A percentile compares a stretch with the other conserved stretches of the same genome.
phyloP scores from a whole-genome alignment of 2,888 invertebrate genomes.

The Melieria picta region DNA sequence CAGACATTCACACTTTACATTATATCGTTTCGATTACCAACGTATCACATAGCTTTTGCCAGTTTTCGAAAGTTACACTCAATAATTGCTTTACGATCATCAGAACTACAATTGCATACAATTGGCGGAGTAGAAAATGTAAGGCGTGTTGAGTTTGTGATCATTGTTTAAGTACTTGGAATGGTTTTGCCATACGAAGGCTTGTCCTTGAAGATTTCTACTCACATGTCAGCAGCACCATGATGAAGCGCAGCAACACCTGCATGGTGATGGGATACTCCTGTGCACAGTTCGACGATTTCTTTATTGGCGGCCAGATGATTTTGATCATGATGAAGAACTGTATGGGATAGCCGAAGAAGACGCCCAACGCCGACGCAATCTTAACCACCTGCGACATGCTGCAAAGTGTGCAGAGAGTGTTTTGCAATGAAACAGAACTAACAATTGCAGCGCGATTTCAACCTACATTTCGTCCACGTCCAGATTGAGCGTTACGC shows the following conservation, averaged over 20 bases:
- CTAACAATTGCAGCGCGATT: background rate
- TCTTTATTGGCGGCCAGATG: constrained; percentile 81
- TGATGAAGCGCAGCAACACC: constrained; percentile 74
- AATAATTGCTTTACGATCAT: no score
- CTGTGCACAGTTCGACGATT: constrained; percentile 69
- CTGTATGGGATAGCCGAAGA: constrained; percentile 94
- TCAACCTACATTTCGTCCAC: constrained; percentile 55
- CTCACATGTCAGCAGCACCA: constrained; percentile 89
- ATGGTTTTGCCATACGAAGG: no score
- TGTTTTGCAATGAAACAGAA: background rate
- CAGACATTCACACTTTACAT: no score
- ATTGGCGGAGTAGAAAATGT: no score
- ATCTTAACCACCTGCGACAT: constrained; percentile 83
- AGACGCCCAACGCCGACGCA: constrained; percentile 84
- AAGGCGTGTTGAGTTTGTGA: no score
- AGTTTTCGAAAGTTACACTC: no score
- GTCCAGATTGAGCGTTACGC: constrained; percentile 88
- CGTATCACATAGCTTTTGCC: no score
- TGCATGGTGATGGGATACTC: constrained; percentile 73
- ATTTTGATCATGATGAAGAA: constrained; percentile 94
- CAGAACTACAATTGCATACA: no score
- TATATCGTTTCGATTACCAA: no score
- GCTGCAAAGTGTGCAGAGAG: constrained; percentile 66
- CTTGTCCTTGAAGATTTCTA: constrained; percentile 47
- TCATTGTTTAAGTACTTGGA: no score